These are phyloP conservation scores for Volucella zonaria DNA, from an alignment of 2,888 invertebrate species.

Conservation along the genomic window DNA sequence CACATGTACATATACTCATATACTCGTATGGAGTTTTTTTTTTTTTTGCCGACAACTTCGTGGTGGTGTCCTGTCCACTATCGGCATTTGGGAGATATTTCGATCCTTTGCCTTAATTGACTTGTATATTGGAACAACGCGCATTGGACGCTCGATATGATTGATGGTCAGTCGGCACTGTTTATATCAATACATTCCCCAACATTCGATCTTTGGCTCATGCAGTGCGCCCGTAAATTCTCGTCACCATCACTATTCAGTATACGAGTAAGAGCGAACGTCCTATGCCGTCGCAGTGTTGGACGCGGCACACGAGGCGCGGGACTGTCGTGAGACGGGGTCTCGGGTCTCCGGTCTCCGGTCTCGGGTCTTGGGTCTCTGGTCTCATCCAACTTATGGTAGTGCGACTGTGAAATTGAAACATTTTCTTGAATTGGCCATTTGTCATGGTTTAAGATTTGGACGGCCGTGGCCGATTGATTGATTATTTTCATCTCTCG, in stretches of 20 bases:
- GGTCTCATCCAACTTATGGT: slow-evolving; percentile 1
- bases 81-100: slow-evolving; percentile 73
- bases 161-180: slow-evolving; percentile 74
- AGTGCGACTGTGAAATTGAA: slow-evolving; percentile 72
- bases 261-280: background rate
- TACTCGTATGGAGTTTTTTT: too few species aligned
- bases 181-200: slow-evolving; percentile 72
- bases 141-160: slow-evolving; percentile 74
- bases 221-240: slow-evolving; percentile 15
- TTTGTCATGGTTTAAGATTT: slow-evolving; percentile 74
- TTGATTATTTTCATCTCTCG: slow-evolving; percentile 69
- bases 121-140: slow-evolving; percentile 74
- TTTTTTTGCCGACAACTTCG: slow-evolving; percentile 42
- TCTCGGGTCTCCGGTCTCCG: background rate
- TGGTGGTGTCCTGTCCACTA: slow-evolving; percentile 73
- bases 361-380: background rate
- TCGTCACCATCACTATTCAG: slow-evolving; percentile 23
- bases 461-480: slow-evolving; percentile 68
- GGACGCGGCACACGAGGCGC: background rate
- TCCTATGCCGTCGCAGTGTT: background rate
- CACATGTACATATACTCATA: too few species aligned
- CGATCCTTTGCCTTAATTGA: slow-evolving; percentile 74
- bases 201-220: slow-evolving; percentile 64
- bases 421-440: slow-evolving; percentile 74
- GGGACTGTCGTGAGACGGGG: slow-evolving; percentile 3